These are phyloP conservation scores for Halocynthia roretzi DNA, from an alignment of 23 tunicate genomes.

Conservation along the genomic window DNA sequence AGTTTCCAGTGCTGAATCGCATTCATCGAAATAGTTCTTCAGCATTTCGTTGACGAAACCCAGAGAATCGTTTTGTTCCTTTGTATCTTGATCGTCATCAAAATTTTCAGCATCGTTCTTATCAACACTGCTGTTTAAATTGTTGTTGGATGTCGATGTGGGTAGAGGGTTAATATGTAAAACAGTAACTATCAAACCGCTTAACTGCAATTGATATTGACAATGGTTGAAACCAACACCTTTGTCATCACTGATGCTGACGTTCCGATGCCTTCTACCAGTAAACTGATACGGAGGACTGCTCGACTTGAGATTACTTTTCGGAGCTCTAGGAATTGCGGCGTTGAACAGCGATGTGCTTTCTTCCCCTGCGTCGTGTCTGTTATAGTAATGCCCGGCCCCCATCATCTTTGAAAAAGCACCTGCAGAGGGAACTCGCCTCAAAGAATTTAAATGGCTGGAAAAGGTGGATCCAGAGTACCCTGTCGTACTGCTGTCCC, in stretches of 20 bases:
- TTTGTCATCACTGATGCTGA: too few species aligned
- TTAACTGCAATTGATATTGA: slow-evolving; percentile 36
- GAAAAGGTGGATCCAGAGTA: background rate
- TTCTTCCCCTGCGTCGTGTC: too few species aligned
- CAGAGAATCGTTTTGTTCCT: too few species aligned
- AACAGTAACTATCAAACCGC: slow-evolving; percentile 33
- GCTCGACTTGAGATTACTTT: too few species aligned
- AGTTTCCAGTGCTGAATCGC: slow-evolving; percentile 1
- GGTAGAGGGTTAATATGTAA: slow-evolving; percentile 43
- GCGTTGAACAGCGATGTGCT: too few species aligned
- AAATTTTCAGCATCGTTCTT: background rate
- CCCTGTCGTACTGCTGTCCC: slow-evolving; percentile 7
- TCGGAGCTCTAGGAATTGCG: too few species aligned
- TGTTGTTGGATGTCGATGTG: background rate
- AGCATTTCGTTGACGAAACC: background rate
- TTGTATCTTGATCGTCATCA: background rate
- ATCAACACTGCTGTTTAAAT: slow-evolving; percentile 4
- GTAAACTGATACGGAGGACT: too few species aligned
- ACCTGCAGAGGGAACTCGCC: too few species aligned
- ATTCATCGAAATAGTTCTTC: slow-evolving; percentile 2
- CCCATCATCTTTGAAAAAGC: too few species aligned
- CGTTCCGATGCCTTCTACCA: too few species aligned
- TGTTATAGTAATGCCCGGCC: too few species aligned
- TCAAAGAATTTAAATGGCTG: too few species aligned
- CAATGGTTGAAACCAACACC: background rate